Base-by-base conservation (phyloP, 1,140 invertebrate species). In the Papilio aristodemus region DNA sequence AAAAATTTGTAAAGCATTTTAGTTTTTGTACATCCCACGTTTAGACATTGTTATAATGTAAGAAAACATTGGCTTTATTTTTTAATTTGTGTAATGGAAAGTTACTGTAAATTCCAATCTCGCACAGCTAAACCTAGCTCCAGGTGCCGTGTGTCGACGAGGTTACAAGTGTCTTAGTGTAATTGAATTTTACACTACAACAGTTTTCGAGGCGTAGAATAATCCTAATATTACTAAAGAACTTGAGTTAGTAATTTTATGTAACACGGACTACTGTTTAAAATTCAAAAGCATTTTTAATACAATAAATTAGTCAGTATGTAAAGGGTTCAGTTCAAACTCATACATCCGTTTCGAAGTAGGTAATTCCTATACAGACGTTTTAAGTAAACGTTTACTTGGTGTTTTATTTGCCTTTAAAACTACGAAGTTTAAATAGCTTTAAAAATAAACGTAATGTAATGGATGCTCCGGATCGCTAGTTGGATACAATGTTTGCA, bases 361-460 rank as follows among this genome's bases (percentile, higher is more conserved):
- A n/a, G n/a, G n/a, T n/a, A n/a, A n/a, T n/a, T n/a, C n/a, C n/a
- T n/a, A n/a, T n/a, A n/a, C n/a, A n/a, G n/a, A n/a, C n/a, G n/a
- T 50, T 11, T 4, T 22, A 22, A 54, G 46, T 9, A 22, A 13
- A 22, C 10, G 27, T 32, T 10, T 54, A n/a, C n/a, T 54, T 10
- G 22, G 46, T 54, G 19, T 22, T 54, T 46, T 54, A 54, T 25
- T 22, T 0, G 19, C 19, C 9, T 25, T 54, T 54, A 54, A 50
- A 25, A 54, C 46, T 22, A 54, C 46, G 22, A 54, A 54, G 46
- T 54, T 54, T 54, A 54, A 54, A 22, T 10, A 11, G 46, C 19
- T 54, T 54, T n/a, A 9, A 10, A 54, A 54, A 54, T 54, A 54
- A 19, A 54, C 22, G 10, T 54, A 54, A 54, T 54, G 10, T 54